phyloP scores from a whole-genome alignment of 2,113 vertebrate genomes.

The Stigmatopora nigra region DNA sequence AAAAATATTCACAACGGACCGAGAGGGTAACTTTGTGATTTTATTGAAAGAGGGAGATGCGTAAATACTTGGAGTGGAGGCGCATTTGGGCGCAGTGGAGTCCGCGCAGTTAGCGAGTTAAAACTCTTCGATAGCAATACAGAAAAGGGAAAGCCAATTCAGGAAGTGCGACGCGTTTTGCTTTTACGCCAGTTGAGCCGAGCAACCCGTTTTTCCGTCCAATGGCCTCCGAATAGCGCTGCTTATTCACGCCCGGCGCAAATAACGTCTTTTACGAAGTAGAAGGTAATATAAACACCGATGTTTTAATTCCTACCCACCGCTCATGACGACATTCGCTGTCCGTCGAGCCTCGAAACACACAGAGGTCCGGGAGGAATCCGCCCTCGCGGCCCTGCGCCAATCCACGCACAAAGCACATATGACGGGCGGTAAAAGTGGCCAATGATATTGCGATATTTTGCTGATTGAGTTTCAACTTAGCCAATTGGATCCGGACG shows the following conservation, averaged over 20 bases:
- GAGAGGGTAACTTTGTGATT: not conserved
- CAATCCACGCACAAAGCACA: conserved; percentile 54
- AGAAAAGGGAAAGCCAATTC: conserved; percentile 61
- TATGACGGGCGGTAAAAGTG: conserved; percentile 11
- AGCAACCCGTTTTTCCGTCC: conserved; percentile 16
- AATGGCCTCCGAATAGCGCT: conserved; percentile 2
- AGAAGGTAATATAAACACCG: conserved; percentile 74
- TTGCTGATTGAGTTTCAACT: conserved; percentile 44
- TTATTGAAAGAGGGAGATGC: not conserved
- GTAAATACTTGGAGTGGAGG: no score
- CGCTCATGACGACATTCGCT: conserved; percentile 82
- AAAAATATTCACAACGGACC: not conserved
- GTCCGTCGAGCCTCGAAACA: conserved; percentile 67
- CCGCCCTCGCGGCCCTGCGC: conserved; percentile 60
- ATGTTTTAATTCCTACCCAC: conserved; percentile 81
- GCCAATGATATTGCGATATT: conserved; percentile 32
- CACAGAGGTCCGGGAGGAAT: conserved; percentile 59
- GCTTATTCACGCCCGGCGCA: conserved; percentile 10
- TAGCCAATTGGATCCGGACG: conserved; percentile 2
- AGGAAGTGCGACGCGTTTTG: conserved; percentile 61
- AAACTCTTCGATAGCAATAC: conserved; percentile 72
- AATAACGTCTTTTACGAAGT: conserved; percentile 59
- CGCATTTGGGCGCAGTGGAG: conserved; percentile 1
- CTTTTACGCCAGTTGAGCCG: conserved; percentile 4
- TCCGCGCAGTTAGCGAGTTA: conserved; percentile 60